Evolutionary conservation across 2,113 vertebrate genomes (phyloP).

Genomic region (Aldabrachelys gigantea): DNA sequence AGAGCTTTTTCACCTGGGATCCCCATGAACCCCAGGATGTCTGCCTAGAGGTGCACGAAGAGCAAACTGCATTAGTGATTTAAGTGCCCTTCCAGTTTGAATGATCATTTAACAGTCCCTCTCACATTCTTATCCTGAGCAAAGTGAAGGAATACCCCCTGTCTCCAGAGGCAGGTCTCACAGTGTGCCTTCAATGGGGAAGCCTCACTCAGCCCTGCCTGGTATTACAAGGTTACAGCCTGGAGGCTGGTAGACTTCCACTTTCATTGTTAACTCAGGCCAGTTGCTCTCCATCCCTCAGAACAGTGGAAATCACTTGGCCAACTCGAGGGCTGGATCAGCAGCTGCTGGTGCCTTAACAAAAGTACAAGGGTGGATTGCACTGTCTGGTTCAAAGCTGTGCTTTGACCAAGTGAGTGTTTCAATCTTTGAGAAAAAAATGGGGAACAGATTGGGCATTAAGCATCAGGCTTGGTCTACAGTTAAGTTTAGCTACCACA

Average conservation of each 20-base stretch:
- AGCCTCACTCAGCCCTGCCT: not conserved
- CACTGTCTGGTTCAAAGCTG: rapidly evolving
- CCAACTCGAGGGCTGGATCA: not conserved
- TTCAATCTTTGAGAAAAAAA: rapidly evolving
- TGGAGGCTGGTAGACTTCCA: not conserved
- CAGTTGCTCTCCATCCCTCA: not conserved
- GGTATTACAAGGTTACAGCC: not conserved
- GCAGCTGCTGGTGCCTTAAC: not conserved
- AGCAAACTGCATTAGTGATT: not conserved
- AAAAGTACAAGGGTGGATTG: not conserved
- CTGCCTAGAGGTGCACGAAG: not conserved
- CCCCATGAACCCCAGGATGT: not conserved
- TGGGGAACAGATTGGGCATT: not conserved
- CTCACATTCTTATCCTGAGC: not conserved
- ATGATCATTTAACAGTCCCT: not conserved
- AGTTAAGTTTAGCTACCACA: not conserved
- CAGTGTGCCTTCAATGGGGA: rapidly evolving
- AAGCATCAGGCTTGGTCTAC: rapidly evolving
- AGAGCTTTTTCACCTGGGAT: not conserved
- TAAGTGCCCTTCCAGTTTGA: not conserved
- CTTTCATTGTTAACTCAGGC: not conserved
- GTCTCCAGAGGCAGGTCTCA: not conserved
- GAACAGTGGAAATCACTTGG: not conserved
- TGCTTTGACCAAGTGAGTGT: not conserved
- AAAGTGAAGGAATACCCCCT: not conserved